phyloP scores from a whole-genome alignment of 2,113 vertebrate genomes.

The Agapornis roseicollis region DNA sequence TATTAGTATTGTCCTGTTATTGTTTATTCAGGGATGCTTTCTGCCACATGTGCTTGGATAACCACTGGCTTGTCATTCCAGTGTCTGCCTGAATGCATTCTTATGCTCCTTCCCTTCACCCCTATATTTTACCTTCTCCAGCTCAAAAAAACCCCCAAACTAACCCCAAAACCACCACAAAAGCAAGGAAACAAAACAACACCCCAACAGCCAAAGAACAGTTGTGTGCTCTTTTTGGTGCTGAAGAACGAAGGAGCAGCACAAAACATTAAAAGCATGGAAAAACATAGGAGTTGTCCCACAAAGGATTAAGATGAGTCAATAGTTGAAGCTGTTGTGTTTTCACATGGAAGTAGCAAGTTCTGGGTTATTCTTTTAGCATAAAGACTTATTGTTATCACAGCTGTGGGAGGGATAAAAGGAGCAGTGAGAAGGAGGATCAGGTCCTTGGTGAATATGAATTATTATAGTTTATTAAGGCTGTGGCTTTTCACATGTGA shows the following conservation, averaged over 20 bases:
- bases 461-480: neutral
- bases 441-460: neutral
- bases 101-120: neutral
- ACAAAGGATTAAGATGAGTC: neutral
- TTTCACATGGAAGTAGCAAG: neutral
- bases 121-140: neutral
- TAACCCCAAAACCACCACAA: neutral
- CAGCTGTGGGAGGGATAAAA: neutral
- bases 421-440: neutral
- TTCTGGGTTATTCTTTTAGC: neutral
- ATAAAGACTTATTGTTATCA: neutral
- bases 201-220: neutral
- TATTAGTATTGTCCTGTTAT: neutral
- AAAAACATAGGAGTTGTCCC: neutral
- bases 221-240: neutral
- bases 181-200: neutral
- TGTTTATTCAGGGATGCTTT: slow-evolving; percentile 7
- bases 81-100: neutral
- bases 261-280: neutral
- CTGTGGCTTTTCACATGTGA: neutral
- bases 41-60: neutral
- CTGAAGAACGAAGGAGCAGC: neutral
- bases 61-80: neutral
- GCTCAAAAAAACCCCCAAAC: neutral
- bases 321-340: neutral